Evolutionary conservation across 1,140 invertebrate genomes (phyloP), one percentile per base, ranked within the genome.

Genomic region (Pseudomyrmex sp.): DNA sequence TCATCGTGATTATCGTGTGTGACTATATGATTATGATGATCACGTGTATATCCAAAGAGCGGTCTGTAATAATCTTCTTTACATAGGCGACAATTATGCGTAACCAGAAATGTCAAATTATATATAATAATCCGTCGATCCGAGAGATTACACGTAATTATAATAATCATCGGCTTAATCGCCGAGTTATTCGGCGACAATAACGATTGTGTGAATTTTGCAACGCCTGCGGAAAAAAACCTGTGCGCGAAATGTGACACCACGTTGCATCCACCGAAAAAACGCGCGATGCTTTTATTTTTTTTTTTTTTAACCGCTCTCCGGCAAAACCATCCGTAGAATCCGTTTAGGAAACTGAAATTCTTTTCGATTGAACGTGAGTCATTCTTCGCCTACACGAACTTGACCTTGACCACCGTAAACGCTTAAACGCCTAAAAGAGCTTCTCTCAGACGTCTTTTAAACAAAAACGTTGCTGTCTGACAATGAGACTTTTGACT

Each of bases 71-170:
- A 46, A 61, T 68, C 13, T 76, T 12, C 35, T 52, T 8, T 20
- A 5, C 18, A 44, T 35, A 35, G 5, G 13, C 13, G 9, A 68
- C 26, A n/a, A 72, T 72, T 18, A 18, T 12, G 26, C n/a, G 46
- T 8, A 44, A 76, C 13, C 18, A 35, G 5, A 15, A 46, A 77
- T 66, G 12, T 13, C 12, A 20, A 63, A 23, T 56, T 46, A 15
- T 12, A 13, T 18, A 54, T 23, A 63, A n/a, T 23, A 50, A 76
- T 44, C 12, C 46, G 9, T 1, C 48, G n/a, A 20, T 76, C 12
- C 26, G 48, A 56, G 61, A 77, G 15, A 46, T 18, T 35, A 44
- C 23, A 12, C 26, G 54, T 75, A 75, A 75, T 75, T 23, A 59
- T 18, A 63, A 62, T 63, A 48, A 63, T 75, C 26, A 75, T 50